Evolutionary conservation across 2,888 invertebrate genomes (phyloP).

Genomic region (Merodon equestris): DNA sequence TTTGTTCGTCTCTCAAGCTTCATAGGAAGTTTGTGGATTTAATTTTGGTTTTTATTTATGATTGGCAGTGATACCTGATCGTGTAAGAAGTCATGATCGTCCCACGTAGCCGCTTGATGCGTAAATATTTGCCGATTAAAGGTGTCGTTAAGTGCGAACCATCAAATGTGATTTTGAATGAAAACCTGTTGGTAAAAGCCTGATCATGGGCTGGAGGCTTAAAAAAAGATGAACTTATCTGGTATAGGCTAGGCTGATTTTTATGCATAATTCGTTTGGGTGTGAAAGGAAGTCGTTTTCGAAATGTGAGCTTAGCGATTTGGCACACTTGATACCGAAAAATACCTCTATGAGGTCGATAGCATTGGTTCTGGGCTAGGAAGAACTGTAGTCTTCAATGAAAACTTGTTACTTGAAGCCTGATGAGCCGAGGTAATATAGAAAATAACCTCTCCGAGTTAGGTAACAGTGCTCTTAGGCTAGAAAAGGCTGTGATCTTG

Average conservation of each 20-base stretch:
- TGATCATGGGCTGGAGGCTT: not conserved
- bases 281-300: too few species aligned
- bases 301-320: too few species aligned
- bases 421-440: too few species aligned
- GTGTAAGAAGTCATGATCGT: constrained; percentile 5
- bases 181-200: not conserved
- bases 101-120: constrained; percentile 30
- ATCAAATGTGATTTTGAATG: not conserved
- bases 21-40: constrained; percentile 39
- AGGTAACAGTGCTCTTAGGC: too few species aligned
- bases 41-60: constrained; percentile 32
- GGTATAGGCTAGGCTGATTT: not conserved
- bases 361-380: too few species aligned
- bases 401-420: too few species aligned
- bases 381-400: too few species aligned
- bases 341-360: too few species aligned
- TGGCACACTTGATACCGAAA: too few species aligned
- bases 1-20: constrained; percentile 8
- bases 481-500: too few species aligned
- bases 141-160: constrained; percentile 32
- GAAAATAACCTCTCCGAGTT: too few species aligned
- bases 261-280: not conserved
- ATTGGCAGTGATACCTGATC: constrained; percentile 19
- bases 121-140: constrained; percentile 42
- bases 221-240: too few species aligned